Percentiles rank a stretch among this genome's conserved stretches.
phyloP scores from a whole-genome alignment of 1,140 invertebrate species.

The Bombus sibiricus region DNA sequence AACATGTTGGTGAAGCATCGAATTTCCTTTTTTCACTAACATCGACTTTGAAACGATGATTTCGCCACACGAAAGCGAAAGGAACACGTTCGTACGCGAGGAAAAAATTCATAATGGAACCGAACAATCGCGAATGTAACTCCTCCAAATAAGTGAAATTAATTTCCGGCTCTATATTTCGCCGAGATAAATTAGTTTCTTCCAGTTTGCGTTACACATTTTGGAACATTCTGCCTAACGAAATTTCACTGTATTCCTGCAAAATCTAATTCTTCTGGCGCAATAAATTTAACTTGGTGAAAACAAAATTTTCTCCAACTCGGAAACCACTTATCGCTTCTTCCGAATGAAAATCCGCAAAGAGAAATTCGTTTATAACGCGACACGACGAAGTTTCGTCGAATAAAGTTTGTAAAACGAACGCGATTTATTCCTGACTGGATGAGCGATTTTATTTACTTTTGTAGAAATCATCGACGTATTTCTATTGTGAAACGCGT shows the following conservation, averaged over 20 bases:
- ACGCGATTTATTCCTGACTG: not conserved
- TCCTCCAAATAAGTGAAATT: not conserved
- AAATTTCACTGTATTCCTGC: not conserved
- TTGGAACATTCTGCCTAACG: not conserved
- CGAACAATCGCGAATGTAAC: not conserved
- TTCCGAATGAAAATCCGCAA: not conserved
- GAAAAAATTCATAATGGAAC: not conserved
- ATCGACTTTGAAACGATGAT: no score
- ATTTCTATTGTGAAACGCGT: no score
- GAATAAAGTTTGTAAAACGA: not conserved
- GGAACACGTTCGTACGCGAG: not conserved
- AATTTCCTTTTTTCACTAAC: no score
- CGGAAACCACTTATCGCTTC: not conserved
- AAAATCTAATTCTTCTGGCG: not conserved
- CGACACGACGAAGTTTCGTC: not conserved
- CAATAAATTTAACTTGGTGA: not conserved
- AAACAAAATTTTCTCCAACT: not conserved
- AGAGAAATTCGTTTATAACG: not conserved
- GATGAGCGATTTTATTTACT: no score
- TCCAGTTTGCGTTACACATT: not conserved
- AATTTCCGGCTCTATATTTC: not conserved
- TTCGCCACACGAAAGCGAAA: not conserved
- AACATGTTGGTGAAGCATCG: not conserved
- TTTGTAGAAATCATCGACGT: no score
- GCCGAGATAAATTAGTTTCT: not conserved